Base-by-base conservation (phyloP, 2,797 vertebrate species). In the Paguma larvata region DNA sequence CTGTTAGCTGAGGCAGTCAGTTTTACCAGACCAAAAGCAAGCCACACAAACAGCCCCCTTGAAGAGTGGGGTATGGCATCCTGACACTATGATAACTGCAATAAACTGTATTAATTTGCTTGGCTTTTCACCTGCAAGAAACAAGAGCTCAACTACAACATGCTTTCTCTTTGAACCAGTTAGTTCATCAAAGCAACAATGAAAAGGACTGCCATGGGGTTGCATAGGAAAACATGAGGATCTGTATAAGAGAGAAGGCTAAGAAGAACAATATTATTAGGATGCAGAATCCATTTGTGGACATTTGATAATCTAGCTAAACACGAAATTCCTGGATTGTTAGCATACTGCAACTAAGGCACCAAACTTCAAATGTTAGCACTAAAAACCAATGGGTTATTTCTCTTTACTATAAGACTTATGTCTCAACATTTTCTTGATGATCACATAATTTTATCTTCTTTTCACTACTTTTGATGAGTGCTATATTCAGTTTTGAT, bases 361-460 rank as follows among this genome's bases (percentile, higher is more conserved):
- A 95, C 14, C 85, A 80, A 53, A 25, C 18, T 90, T 73, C 16
- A 25, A 62, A 53, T 79, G 19, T 86, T 65, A 83, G 23, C 38
- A 48, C 27, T 75, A 53, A 44, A 82, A 86, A 34, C 11, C 18
- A 70, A 1, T 62, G 18, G 32, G 51, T n/a, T 73, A 67, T 75
- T 70, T 85, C 44, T 65, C 21, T 84, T 63, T 88, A 65, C 38
- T 83, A 1, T 75, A 34, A 83, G 56, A 51, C 25, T 63, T n/a
- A 23, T 53, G 53, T 63, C 34, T 5, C 83, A 86, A 77, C 4
- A 56, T 87, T 79, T 84, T 93, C 53, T 65, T 70, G 73, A 34
- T 85, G 25, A 85, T 83, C 51, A 78, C 44, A 85, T 65, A 80
- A 62, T 72, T 95, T 72, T 44, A 77, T 83, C 89, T 68, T 85